Evolutionary conservation across 1,140 invertebrate genomes (phyloP), one percentile per base, ranked within the genome.

Genomic region (Maniola jurtina): DNA sequence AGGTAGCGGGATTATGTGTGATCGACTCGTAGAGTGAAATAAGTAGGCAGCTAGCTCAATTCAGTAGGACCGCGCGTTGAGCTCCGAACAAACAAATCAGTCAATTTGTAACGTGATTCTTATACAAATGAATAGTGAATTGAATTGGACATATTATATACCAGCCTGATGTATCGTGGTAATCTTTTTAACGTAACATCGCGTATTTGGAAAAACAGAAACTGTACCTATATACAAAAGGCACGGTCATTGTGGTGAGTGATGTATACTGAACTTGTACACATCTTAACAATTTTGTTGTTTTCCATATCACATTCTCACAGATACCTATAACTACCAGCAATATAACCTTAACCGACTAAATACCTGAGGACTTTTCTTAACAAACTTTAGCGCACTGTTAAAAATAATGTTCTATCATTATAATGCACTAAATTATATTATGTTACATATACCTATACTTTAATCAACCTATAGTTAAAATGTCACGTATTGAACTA

Each of bases 241-340:
- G 42, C 42, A 45, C 42, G 42, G 42, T 45, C 42, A n/a, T 45
- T 45, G 42, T 45, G 13, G 42, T 45, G 42, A 45, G 42, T 45
- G 42, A 11, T n/a, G 40, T 9, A 6, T 11, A 42, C 6, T 60
- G 57, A 64, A 58, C 61, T 71, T 68, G 42, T 45, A 68, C 52
- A 67, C 64, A 67, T 50, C 52, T 68, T 66, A 52, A 61, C 60
- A 55, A 66, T 58, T 42, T 63, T 57, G 16, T 36, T 33, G 8
- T 65, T 60, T 34, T 71, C 15, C 38, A 61, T 16, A 71, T 52
- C 62, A 71, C 62, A 67, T 65, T 61, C 54, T 61, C n/a, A 67
- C 65, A 71, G 60, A 67, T 55, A 65, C 69, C 67, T 57, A 67
- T 64, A 71, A 64, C 40, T 56, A 61, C 59, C 57, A 59, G 61